phyloP scores from a whole-genome alignment of 2,888 invertebrate species.

The Polia nebulosa region DNA sequence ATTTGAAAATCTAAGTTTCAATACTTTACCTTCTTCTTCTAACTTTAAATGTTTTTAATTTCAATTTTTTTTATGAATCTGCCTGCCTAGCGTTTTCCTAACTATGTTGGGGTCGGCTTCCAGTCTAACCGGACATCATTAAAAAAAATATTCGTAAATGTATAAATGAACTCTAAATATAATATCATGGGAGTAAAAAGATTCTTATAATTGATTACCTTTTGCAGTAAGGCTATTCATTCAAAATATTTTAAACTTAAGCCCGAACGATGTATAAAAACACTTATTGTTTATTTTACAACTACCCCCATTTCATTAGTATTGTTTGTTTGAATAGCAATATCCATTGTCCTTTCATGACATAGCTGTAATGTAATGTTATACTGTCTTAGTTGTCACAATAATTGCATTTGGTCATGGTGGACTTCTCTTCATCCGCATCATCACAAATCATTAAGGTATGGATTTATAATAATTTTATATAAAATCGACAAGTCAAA shows the following conservation, averaged over 20 bases:
- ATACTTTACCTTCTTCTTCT: neutral
- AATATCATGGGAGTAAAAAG: neutral
- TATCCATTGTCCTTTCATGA: conserved; percentile 47
- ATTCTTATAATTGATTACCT: neutral
- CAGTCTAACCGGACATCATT: too few relatives aligned
- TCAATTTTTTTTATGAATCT: neutral
- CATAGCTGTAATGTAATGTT: conserved; percentile 36
- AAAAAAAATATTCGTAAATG: neutral
- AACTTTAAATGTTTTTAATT: neutral
- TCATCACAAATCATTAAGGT: conserved; percentile 53
- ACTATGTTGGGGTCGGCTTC: too few relatives aligned
- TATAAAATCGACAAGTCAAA: conserved; percentile 21
- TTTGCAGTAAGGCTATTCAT: neutral
- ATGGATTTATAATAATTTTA: conserved; percentile 6
- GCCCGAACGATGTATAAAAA: conserved; percentile 48
- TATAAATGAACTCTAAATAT: conserved; percentile 2
- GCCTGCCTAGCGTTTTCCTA: too few relatives aligned
- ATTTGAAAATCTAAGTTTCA: conserved; percentile 9
- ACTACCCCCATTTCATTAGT: conserved; percentile 22
- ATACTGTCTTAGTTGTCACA: conserved; percentile 9
- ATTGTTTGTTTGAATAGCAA: conserved; percentile 41
- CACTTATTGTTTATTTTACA: conserved; percentile 33
- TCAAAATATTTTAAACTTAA: conserved; percentile 22
- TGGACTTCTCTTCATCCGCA: conserved; percentile 30
- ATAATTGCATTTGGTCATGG: conserved; percentile 8